Percentiles rank a stretch among this genome's conserved stretches.
Evolutionary conservation across 2,113 vertebrate species (phyloP).

Genomic region (Apodemus sylvaticus): DNA sequence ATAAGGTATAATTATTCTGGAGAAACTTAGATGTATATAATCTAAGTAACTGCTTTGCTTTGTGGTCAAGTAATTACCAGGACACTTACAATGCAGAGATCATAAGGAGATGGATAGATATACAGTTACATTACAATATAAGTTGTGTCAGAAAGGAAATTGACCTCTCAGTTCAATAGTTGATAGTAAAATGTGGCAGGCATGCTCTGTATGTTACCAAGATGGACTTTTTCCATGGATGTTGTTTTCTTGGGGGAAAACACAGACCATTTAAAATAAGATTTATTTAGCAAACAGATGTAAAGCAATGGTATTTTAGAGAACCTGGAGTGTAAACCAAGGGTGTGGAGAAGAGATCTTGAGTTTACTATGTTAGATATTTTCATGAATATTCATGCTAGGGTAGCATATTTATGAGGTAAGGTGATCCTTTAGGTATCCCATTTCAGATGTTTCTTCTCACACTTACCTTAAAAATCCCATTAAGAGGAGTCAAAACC

Average conservation of each 20-base stretch:
- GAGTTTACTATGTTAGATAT: no score
- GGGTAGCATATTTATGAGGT: no score
- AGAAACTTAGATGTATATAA: slow-evolving; percentile 1
- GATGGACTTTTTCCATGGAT: not conserved
- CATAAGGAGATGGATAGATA: not conserved
- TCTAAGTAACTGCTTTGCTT: not conserved
- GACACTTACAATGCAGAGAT: not conserved
- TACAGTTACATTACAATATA: not conserved
- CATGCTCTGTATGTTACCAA: not conserved
- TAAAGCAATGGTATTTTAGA: no score
- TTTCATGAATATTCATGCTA: no score
- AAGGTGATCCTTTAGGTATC: no score
- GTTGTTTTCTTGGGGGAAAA: not conserved
- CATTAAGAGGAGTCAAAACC: no score
- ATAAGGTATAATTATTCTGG: not conserved
- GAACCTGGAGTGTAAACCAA: no score
- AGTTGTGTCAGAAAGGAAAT: not conserved
- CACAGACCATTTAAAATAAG: not conserved
- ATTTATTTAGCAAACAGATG: no score
- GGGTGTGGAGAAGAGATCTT: no score
- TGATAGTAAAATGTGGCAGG: not conserved
- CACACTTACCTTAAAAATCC: no score
- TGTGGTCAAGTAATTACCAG: not conserved
- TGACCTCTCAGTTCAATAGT: not conserved
- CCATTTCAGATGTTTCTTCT: no score